A percentile compares a stretch with the other conserved stretches of the same genome.
These are phyloP conservation scores for Acanthochromis polyacanthus DNA, from an alignment of 2,113 vertebrate genomes.

Conservation along the genomic window DNA sequence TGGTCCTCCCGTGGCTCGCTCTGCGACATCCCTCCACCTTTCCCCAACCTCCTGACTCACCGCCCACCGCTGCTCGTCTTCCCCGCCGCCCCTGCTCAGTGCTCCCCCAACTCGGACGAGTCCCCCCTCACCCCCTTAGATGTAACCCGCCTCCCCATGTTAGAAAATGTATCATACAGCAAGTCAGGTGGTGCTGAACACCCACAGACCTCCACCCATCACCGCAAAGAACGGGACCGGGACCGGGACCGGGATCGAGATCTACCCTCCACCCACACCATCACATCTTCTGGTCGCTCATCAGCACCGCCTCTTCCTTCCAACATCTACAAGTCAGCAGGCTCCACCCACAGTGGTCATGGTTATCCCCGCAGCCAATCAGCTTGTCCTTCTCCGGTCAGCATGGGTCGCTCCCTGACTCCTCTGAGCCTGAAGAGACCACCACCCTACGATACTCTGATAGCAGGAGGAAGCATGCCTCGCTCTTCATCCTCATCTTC, in stretches of 20 bases:
- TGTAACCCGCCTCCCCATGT: slow-evolving; percentile 90
- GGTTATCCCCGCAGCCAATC: slow-evolving; percentile 95
- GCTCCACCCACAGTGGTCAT: slow-evolving; percentile 89
- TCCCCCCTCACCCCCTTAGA: slow-evolving; percentile 96
- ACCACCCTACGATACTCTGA: slow-evolving; percentile 93
- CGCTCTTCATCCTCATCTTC: slow-evolving; percentile 88
- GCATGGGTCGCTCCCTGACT: slow-evolving; percentile 92
- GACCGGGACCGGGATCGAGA: slow-evolving; percentile 69
- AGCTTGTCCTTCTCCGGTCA: slow-evolving; percentile 94
- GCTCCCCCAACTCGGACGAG: slow-evolving; percentile 96
- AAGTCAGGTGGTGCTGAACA: slow-evolving; percentile 85
- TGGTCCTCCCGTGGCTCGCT: slow-evolving; percentile 87
- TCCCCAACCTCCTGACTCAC: slow-evolving; percentile 95
- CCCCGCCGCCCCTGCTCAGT: slow-evolving; percentile 93
- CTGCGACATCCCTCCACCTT: slow-evolving; percentile 95
- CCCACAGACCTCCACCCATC: slow-evolving; percentile 71
- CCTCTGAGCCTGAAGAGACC: slow-evolving; percentile 95
- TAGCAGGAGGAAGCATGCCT: slow-evolving; percentile 91
- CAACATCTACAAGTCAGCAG: slow-evolving; percentile 89
- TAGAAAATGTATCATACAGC: slow-evolving; percentile 90
- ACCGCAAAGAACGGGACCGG: slow-evolving; percentile 75
- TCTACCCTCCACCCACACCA: slow-evolving; percentile 82
- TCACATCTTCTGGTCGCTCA: slow-evolving; percentile 87
- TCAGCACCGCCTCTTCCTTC: slow-evolving; percentile 94
- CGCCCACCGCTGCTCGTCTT: slow-evolving; percentile 94